These are phyloP conservation scores for Microcebus lehilahytsara DNA, from an alignment of 2,113 vertebrate genomes.

Conservation along the genomic window DNA sequence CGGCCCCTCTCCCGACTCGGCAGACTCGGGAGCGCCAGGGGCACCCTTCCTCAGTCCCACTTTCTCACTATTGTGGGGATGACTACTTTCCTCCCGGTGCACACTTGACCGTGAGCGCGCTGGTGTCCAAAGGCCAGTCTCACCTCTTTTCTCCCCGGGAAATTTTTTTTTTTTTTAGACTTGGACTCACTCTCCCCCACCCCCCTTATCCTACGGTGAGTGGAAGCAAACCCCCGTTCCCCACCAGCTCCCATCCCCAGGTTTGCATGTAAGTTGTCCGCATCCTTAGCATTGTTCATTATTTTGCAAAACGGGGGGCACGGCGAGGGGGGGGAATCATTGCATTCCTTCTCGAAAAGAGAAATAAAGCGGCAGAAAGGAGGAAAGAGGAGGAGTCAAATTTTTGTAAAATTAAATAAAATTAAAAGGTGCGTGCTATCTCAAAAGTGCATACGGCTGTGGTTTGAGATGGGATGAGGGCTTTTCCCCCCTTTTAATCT, in stretches of 20 bases:
- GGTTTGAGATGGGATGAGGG: constrained; percentile 32
- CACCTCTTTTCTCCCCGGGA: constrained; percentile 76
- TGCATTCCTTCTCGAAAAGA: constrained; percentile 66
- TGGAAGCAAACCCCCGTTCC: constrained; percentile 58
- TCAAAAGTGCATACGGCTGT: constrained; percentile 64
- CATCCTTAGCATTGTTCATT: constrained; percentile 73
- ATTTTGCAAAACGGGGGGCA: constrained; percentile 66
- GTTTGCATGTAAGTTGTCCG: constrained; percentile 59
- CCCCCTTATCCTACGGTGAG: constrained; percentile 60
- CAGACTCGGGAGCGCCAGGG: constrained; percentile 13
- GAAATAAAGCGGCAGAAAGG: constrained; percentile 67
- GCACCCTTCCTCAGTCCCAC: constrained; percentile 58
- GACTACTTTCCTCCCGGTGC: constrained; percentile 54
- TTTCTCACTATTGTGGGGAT: constrained; percentile 64
- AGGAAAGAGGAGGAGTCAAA: constrained; percentile 62
- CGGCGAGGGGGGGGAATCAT: constrained; percentile 31
- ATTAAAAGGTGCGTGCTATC: constrained; percentile 65
- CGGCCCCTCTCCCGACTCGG: constrained; percentile 22
- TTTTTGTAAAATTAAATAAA: constrained; percentile 65
- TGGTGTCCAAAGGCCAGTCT: constrained; percentile 83
- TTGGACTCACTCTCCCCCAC: constrained; percentile 49
- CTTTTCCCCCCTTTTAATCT: constrained; percentile 39
- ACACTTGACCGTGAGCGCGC: constrained; percentile 58
- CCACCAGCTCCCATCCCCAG: constrained; percentile 46
- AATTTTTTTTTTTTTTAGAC: constrained; percentile 67